phyloP scores from a whole-genome alignment of 2,888 invertebrate species.

The Scrobipalpa costella region DNA sequence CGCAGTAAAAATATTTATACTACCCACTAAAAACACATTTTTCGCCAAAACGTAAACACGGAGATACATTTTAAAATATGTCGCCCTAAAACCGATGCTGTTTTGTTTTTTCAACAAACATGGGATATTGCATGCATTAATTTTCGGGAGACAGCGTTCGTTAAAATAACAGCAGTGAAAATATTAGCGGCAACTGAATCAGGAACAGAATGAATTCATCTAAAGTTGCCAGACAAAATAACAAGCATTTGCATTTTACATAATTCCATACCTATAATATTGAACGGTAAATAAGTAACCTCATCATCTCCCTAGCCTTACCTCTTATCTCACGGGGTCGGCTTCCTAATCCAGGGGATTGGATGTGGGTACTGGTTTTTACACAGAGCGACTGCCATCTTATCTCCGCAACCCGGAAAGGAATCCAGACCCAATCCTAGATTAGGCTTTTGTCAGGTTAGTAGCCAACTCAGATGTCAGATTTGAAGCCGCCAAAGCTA shows the following conservation, averaged over 20 bases:
- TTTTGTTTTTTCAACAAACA: conserved; percentile 26
- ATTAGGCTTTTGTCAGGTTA: no score
- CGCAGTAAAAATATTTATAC: conserved; percentile 20
- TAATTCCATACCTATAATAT: background rate
- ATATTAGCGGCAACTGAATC: background rate
- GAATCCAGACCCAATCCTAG: no score
- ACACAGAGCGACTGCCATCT: no score
- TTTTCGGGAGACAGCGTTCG: conserved; percentile 22
- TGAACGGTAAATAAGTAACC: no score
- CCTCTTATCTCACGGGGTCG: no score
- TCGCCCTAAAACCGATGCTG: conserved; percentile 4
- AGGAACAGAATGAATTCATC: background rate
- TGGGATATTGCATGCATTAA: conserved; percentile 20
- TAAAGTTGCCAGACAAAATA: background rate
- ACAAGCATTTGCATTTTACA: background rate
- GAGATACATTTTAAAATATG: conserved; percentile 22
- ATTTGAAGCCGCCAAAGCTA: no score
- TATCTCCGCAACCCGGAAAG: no score
- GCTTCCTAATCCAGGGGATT: no score
- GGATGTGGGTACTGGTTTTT: no score
- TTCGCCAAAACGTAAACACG: conserved; percentile 19
- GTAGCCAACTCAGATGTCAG: no score
- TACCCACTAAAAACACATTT: conserved; percentile 13
- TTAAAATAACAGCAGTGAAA: conserved; percentile 24
- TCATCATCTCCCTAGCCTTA: no score